phyloP scores from a whole-genome alignment of 2,113 vertebrate genomes.

The Pogonocichla stellata region DNA sequence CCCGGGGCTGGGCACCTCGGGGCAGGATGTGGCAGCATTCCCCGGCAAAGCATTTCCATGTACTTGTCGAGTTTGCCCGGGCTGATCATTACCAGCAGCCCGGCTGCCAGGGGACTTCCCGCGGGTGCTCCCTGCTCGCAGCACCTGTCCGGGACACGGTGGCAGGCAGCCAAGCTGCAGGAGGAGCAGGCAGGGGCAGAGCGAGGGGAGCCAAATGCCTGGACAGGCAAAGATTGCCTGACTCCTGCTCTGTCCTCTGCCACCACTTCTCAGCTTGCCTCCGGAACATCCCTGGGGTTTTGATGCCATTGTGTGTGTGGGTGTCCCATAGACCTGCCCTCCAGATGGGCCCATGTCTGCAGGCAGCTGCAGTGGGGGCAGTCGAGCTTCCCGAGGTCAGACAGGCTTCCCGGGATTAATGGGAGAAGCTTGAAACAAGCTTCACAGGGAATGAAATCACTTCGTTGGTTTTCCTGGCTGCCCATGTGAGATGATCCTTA shows the following conservation, averaged over 20 bases:
- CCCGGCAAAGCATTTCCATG: neutral
- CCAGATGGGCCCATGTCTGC: neutral
- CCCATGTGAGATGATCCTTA: neutral
- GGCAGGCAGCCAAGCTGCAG: neutral
- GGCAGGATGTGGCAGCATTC: neutral
- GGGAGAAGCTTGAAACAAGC: neutral
- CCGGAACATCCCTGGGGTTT: neutral
- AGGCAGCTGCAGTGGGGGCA: neutral
- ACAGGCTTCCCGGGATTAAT: neutral
- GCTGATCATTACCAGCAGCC: neutral
- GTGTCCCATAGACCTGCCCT: neutral
- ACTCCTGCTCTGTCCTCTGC: neutral
- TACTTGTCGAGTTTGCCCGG: fast-evolving
- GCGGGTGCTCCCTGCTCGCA: fast-evolving
- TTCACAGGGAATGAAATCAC: neutral
- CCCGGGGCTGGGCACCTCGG: neutral
- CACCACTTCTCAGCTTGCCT: neutral
- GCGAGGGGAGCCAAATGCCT: neutral
- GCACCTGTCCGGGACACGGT: neutral
- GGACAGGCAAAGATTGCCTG: neutral
- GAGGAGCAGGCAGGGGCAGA: neutral
- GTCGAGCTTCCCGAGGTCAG: neutral
- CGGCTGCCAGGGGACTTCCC: neutral
- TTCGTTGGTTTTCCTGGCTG: neutral
- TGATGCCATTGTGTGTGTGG: fast-evolving